Evolutionary conservation across 2,113 vertebrate species (phyloP), one percentile per base, ranked within the genome.

Genomic region (Suricata suricatta): DNA sequence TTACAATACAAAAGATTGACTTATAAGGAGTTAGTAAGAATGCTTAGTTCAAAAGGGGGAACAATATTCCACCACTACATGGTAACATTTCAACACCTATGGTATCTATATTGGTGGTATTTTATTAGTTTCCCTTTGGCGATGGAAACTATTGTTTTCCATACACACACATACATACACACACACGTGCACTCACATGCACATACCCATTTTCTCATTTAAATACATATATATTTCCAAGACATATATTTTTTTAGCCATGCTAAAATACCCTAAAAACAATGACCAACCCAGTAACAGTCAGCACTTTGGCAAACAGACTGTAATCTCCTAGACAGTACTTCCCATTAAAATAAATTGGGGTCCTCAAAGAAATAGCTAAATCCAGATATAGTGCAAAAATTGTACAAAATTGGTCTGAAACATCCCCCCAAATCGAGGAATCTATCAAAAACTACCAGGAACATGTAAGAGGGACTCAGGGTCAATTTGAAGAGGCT

Each of bases 21-120:
- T 95, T 97, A 15, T 13, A 52, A 77, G 12, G 90, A 90, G 14
- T 25, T n/a, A 10, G 29, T 82, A 35, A 74, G 94, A 86, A 10
- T 68, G 7, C 13, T 79, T 87, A 41, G 14, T 74, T 96, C 17
- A 92, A 84, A 92, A 92, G 6, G 14, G 44, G 31, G 94, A 74
- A 84, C 3, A 88, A 41, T 64, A 89, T 33, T 7, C 2, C 44
- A 76, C 7, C 1, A 47, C 14, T 25, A 77, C 41, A 77, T 77
- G 74, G 29, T 31, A 47, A 17, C 16, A 31, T 77, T 71, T 93
- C 19, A 93, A 44, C 33, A 82, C 54, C 35, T 71, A 35, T 31
- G 15, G 0, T 12, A 63, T 31, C 4, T 90, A 25, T 63, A 44
- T 29, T 79, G 31, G 17, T 47, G 17, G 52, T 0, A 35, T 85